Evolutionary conservation across 2,797 vertebrate species (phyloP).

Genomic region (Pseudopleuronectes americanus): DNA sequence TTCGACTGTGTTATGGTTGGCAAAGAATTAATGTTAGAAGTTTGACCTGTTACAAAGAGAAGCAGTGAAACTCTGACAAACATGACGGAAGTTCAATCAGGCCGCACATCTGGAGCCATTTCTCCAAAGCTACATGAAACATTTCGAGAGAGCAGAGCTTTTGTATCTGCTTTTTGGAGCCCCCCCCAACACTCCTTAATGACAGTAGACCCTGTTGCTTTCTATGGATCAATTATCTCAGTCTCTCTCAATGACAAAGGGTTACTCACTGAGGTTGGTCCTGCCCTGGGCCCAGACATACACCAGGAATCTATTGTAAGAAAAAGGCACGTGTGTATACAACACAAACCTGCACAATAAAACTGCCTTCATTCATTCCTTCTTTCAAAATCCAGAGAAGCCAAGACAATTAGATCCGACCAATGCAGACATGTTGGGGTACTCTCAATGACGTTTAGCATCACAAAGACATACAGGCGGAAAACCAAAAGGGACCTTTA

Average conservation of each 20-base stretch:
- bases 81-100: slow-evolving; percentile 57
- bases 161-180: slow-evolving; percentile 51
- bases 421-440: slow-evolving; percentile 64
- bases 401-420: slow-evolving; percentile 68
- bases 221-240: slow-evolving; percentile 79
- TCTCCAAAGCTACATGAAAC: slow-evolving; percentile 60
- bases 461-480: slow-evolving; percentile 64
- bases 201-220: slow-evolving; percentile 71
- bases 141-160: slow-evolving; percentile 46
- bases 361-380: slow-evolving; percentile 59
- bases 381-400: slow-evolving; percentile 65
- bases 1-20: slow-evolving; percentile 27
- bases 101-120: slow-evolving; percentile 53
- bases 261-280: slow-evolving; percentile 56
- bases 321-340: slow-evolving; percentile 56
- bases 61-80: slow-evolving; percentile 57
- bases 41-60: slow-evolving; percentile 33
- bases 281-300: slow-evolving; percentile 57
- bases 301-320: slow-evolving; percentile 61
- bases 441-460: slow-evolving; percentile 68
- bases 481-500: slow-evolving; percentile 62
- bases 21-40: slow-evolving; percentile 61
- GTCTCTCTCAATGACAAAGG: slow-evolving; percentile 76
- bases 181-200: slow-evolving; percentile 52
- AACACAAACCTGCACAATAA: slow-evolving; percentile 69